Evolutionary conservation across 2,797 vertebrate genomes (phyloP).

Genomic region (Gallinago stenura): DNA sequence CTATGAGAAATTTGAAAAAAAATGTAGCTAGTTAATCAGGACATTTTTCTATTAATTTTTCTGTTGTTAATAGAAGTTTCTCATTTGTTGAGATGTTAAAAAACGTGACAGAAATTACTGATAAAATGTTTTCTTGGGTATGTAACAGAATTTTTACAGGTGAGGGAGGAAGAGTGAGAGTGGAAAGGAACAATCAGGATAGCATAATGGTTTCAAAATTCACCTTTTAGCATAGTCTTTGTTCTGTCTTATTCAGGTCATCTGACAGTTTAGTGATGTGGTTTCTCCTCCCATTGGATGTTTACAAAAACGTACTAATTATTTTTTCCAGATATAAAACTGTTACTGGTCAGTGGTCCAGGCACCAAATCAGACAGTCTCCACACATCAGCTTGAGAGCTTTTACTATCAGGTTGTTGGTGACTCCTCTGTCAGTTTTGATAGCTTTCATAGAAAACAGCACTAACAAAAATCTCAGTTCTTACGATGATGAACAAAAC

Average conservation of each 20-base stretch:
- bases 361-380: background rate
- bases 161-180: background rate
- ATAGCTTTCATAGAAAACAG: background rate
- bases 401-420: background rate
- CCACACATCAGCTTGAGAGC: background rate
- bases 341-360: background rate
- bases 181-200: background rate
- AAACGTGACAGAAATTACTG: background rate
- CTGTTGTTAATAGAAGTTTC: background rate
- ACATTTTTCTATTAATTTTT: background rate
- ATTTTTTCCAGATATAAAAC: background rate
- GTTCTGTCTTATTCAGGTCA: background rate
- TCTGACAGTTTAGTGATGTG: background rate
- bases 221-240: background rate
- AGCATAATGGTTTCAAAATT: background rate
- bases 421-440: background rate
- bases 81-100: background rate
- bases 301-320: background rate
- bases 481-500: background rate
- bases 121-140: background rate
- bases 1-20: background rate
- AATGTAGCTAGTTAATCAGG: background rate
- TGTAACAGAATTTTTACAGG: background rate
- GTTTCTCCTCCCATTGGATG: background rate
- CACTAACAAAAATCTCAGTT: background rate